Percentiles rank a stretch among this genome's conserved stretches.
These are phyloP conservation scores for Aphaenogaster rudis DNA, from an alignment of 1,140 invertebrate species.

Conservation along the genomic window DNA sequence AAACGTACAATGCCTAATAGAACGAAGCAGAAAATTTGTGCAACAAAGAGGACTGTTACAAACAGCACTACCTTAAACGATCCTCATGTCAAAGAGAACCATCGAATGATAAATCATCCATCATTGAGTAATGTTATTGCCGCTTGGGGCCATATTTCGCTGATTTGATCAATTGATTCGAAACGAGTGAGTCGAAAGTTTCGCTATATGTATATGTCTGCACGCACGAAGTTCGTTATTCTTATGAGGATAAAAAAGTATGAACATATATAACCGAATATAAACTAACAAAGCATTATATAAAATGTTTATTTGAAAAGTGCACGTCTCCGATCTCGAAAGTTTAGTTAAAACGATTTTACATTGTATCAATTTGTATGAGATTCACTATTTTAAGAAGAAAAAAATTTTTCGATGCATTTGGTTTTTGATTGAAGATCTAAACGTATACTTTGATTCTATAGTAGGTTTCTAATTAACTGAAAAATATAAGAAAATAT, in stretches of 20 bases:
- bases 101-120: constrained; percentile 63
- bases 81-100: constrained; percentile 5
- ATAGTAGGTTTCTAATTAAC: neutral
- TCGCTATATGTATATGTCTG: neutral
- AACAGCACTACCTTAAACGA: constrained; percentile 22
- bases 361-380: neutral
- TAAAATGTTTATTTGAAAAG: neutral
- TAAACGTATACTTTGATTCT: neutral
- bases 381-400: neutral
- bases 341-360: neutral
- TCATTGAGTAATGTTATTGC: constrained; percentile 63
- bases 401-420: neutral
- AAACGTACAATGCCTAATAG: neutral
- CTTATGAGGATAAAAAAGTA: neutral
- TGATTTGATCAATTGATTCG: constrained; percentile 62
- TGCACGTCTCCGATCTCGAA: neutral
- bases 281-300: constrained; percentile 8
- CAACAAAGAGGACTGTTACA: constrained; percentile 5
- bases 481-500: neutral
- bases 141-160: constrained; percentile 54
- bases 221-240: neutral
- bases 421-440: neutral
- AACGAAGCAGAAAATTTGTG: constrained; percentile 20
- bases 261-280: neutral
- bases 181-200: constrained; percentile 57